Percentiles rank a stretch among this genome's conserved stretches.
These are phyloP conservation scores for Alca torda DNA, from an alignment of 2,797 vertebrate genomes.

Conservation along the genomic window DNA sequence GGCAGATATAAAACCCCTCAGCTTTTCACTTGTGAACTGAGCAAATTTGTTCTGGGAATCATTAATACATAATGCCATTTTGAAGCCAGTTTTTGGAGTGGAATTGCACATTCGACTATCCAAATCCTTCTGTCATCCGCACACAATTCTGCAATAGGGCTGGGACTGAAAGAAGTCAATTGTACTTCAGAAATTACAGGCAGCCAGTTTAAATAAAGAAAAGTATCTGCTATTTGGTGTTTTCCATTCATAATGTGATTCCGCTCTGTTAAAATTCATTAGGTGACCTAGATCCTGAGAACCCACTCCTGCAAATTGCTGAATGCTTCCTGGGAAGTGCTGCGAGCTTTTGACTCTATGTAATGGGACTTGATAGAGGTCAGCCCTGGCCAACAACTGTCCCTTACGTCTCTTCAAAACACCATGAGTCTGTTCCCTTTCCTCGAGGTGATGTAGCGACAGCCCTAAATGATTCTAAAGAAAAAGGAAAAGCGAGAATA, in stretches of 20 bases:
- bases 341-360: background rate
- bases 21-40: slow-evolving; percentile 46
- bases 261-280: slow-evolving; percentile 65
- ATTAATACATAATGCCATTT: slow-evolving; percentile 59
- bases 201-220: slow-evolving; percentile 34
- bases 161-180: slow-evolving; percentile 42
- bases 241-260: slow-evolving; percentile 58
- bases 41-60: slow-evolving; percentile 60
- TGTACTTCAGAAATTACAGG: slow-evolving; percentile 44
- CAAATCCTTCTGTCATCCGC: slow-evolving; percentile 43
- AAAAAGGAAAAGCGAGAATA: background rate
- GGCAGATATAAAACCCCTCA: slow-evolving; percentile 32
- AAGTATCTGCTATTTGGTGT: slow-evolving; percentile 46
- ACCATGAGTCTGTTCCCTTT: slow-evolving; percentile 53
- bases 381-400: background rate
- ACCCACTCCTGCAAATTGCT: slow-evolving; percentile 35
- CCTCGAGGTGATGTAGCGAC: slow-evolving; percentile 41
- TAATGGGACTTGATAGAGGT: slow-evolving; percentile 48
- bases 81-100: slow-evolving; percentile 22
- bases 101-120: background rate
- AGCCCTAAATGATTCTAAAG: background rate
- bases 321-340: slow-evolving; percentile 20
- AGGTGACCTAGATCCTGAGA: slow-evolving; percentile 43
- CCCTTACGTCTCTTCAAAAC: slow-evolving; percentile 16
- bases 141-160: background rate